A percentile compares a stretch with the other conserved stretches of the same genome.
phyloP scores from a whole-genome alignment of 2,888 invertebrate genomes.

The Bugulina stolonifera region DNA sequence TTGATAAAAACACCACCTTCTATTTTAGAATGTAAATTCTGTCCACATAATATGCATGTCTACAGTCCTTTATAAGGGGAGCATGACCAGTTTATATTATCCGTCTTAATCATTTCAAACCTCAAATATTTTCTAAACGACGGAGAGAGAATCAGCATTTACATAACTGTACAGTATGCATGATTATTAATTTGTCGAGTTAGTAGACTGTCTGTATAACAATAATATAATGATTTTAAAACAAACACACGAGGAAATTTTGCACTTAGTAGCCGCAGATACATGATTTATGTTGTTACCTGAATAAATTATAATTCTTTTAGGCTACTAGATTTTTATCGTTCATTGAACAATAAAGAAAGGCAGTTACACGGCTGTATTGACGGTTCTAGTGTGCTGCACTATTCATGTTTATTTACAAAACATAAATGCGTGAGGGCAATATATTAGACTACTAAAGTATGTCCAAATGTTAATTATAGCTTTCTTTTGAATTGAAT shows the following conservation, averaged over 20 bases:
- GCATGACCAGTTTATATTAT: too few species aligned
- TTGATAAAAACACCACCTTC: too few species aligned
- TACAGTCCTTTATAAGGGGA: too few species aligned
- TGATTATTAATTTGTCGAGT: background rate
- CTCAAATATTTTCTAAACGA: too few species aligned
- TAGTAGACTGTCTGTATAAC: background rate
- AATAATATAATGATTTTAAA: background rate
- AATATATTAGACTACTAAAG: background rate
- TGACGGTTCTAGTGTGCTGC: background rate
- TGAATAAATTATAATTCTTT: background rate
- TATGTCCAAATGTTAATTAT: background rate
- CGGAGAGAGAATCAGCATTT: too few species aligned
- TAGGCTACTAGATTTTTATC: background rate
- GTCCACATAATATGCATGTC: too few species aligned
- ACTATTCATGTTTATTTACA: background rate
- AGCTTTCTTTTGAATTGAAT: too few species aligned
- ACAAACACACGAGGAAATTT: background rate
- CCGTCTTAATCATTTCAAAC: too few species aligned
- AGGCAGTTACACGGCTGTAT: background rate
- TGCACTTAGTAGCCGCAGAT: background rate
- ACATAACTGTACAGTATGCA: background rate
- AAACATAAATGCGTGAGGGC: background rate
- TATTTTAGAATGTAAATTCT: too few species aligned
- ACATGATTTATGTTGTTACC: background rate
- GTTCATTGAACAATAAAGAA: background rate